Evolutionary conservation across 2,888 invertebrate species (phyloP), one percentile per base, ranked within the genome.

Genomic region (Chrysomela aeneicollis): DNA sequence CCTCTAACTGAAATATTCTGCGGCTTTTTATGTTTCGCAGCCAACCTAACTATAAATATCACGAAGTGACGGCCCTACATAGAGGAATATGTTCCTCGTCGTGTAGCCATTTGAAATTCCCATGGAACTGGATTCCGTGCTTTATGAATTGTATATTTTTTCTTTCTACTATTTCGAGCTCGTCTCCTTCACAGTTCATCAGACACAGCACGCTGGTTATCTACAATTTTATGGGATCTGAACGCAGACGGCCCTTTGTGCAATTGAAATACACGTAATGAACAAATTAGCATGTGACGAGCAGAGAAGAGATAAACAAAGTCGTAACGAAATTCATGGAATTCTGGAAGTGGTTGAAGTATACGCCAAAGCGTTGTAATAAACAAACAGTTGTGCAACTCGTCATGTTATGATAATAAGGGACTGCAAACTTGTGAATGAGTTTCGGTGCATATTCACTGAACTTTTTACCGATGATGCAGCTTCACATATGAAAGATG

Each of bases 51-150:
- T 42, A 57, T 57, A 57, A 57, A 57, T 57, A 57, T 57, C 46
- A 15, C 17, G 17, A 57, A 57, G 55, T 57, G 55, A 46, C 42
- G 30, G 26, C 46, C 17, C 15, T 26, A 57, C 55, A 57, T 26
- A 46, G 22, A 5, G 17, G 15, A 57, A 46, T 57, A 57, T 57
- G 55, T 37, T 57, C 15, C 55, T 57, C 46, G 54, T 37, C 21
- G 55, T 57, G 55, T 46, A 22, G 12, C 22, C 22, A 57, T 57
- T 57, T 57, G 22, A 57, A 57, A 46, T 22, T 57, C 55, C 21
- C 37, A 57, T 57, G 55, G 37, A 19, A 37, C 32, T 6, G 55
- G 55, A 22, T 42, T 3, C 30, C 18, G 22, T 30, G 15, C 55
- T 46, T 18, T 22, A 46, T 57, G 55, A 57, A 26, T 57, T 22